Evolutionary conservation across 2,888 invertebrate species (phyloP).

Genomic region (Temnothorax unifasciatus): DNA sequence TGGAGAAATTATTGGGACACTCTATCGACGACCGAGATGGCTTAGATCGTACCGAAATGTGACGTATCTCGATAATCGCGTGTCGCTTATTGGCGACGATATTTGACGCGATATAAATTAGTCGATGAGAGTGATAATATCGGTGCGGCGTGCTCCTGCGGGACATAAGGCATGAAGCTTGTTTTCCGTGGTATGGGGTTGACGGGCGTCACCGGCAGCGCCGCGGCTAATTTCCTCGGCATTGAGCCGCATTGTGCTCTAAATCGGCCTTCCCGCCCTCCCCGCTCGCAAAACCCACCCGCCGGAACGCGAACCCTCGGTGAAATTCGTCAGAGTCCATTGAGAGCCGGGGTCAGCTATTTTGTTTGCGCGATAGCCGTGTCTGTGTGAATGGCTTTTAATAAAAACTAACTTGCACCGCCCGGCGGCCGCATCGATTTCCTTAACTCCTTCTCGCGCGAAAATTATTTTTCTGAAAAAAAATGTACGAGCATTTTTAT

Average conservation of each 20-base stretch:
- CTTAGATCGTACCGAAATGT: background rate
- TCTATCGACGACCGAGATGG: background rate
- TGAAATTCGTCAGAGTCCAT: constrained; percentile 50
- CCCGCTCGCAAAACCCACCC: constrained; percentile 67
- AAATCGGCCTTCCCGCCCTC: constrained; percentile 81
- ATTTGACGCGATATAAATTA: constrained; percentile 31
- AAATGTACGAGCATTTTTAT: background rate
- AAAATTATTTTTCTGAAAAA: background rate
- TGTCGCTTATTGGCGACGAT: constrained; percentile 20
- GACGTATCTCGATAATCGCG: constrained; percentile 8
- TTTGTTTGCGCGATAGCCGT: constrained; percentile 43
- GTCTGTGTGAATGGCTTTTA: constrained; percentile 39
- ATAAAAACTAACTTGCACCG: constrained; percentile 31
- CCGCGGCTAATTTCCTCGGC: constrained; percentile 85
- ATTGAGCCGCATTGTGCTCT: constrained; percentile 85
- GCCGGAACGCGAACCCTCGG: constrained; percentile 57
- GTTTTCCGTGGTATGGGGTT: constrained; percentile 75
- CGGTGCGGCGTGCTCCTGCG: constrained; percentile 42
- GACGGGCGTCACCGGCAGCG: constrained; percentile 84
- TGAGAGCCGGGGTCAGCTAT: constrained; percentile 54
- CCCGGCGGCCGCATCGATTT: background rate
- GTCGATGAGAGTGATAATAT: constrained; percentile 46
- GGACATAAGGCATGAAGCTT: constrained; percentile 60
- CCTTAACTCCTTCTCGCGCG: background rate
- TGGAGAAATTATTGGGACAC: background rate